Conservation (phyloP, 2,888 invertebrate genomes). For the Siphlonurus alternatus region DNA sequence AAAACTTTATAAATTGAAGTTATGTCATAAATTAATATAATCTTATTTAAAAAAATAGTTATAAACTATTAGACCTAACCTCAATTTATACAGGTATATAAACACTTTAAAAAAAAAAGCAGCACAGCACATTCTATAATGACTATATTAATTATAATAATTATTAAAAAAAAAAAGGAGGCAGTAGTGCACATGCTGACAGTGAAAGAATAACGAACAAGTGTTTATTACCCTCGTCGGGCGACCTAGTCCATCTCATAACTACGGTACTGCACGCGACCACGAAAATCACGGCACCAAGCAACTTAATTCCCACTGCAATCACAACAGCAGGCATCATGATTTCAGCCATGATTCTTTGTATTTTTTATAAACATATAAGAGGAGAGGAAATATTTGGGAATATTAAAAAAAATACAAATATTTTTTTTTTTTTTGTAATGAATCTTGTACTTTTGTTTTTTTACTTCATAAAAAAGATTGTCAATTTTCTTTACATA, state of each 20-base stretch:
- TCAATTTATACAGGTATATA: background rate
- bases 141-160: too few relatives aligned
- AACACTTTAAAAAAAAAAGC: background rate
- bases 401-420: too few relatives aligned
- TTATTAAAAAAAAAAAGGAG: background rate
- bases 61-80: background rate
- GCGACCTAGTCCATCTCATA: background rate
- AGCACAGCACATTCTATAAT: too few relatives aligned
- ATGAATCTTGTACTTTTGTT: too few relatives aligned
- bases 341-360: too few relatives aligned
- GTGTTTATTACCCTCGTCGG: background rate
- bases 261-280: background rate
- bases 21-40: background rate
- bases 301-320: background rate
- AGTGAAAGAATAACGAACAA: background rate
- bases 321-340: too few relatives aligned
- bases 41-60: background rate
- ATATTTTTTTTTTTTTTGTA: too few relatives aligned
- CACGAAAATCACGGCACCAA: background rate
- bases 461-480: too few relatives aligned
- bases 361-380: too few relatives aligned
- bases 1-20: background rate
- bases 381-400: too few relatives aligned
- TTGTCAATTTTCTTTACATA: too few relatives aligned
- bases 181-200: background rate